Evolutionary conservation across 2,888 invertebrate genomes (phyloP), one percentile per base, ranked within the genome.

Genomic region (Deilephila porcellus): DNA sequence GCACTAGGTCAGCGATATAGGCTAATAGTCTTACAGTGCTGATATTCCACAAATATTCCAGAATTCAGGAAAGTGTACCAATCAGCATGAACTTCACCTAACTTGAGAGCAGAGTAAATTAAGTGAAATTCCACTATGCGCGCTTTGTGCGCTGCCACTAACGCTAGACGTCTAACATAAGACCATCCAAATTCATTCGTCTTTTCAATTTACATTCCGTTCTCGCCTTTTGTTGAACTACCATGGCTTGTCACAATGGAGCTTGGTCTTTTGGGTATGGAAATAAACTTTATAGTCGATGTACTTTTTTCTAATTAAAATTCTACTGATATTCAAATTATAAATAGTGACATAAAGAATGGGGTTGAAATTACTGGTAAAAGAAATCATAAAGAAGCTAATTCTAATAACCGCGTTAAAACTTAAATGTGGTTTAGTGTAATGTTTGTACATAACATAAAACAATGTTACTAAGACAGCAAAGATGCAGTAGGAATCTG

Each of bases 121-220:
- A 67, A 67, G 25, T 67, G 67, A 67, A 67, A 67, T 67, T 67
- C 67, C 52, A 67, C 52, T 25, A 25, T 52, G 67, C 52, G 52
- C 4, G 60, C 60, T 17, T 14, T 52, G 67, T 67, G 45, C 14
- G 67, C 20, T 67, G 20, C 45, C n/a, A n/a, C 64, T n/a, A 37
- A 45, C n/a, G n/a, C 14, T 45, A 53, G 53, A 19, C 25, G 60
- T 45, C 45, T 45, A 63, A 67, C 67, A 45, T 67, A 67, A 67
- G 45, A 52, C 67, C 14, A 20, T 67, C 17, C 45, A 20, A 67
- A 52, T 45, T 20, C 67, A 67, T 67, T 6, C 45, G 67, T 67
- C 67, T 67, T 52, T 67, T 67, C 67, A 67, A 67, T 67, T 67
- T 52, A 52, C 45, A 67, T 67, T 67, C 67, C 52, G 4, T 52